phyloP scores from a whole-genome alignment of 2,888 invertebrate genomes.

The Dynastes grantii region DNA sequence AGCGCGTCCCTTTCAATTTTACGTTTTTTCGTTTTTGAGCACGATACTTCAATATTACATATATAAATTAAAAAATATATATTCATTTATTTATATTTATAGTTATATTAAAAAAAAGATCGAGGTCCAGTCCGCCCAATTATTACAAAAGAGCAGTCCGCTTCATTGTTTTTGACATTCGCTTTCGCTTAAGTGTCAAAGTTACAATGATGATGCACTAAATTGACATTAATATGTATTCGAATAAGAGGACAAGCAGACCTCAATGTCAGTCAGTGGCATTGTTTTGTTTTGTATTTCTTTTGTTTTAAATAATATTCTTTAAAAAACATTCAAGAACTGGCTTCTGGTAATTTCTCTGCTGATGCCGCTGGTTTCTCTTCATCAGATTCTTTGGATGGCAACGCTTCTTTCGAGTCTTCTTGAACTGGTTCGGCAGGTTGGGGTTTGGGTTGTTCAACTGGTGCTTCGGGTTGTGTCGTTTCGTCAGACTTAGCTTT shows the following conservation, averaged over 20 bases:
- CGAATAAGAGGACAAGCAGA: slow-evolving; percentile 68
- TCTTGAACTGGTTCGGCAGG: slow-evolving; percentile 51
- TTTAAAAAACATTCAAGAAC: slow-evolving; percentile 63
- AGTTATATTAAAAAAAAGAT: slow-evolving; percentile 21
- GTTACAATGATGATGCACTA: neutral
- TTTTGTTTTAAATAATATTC: slow-evolving; percentile 54
- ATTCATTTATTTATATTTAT: slow-evolving; percentile 41
- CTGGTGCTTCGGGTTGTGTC: slow-evolving; percentile 54
- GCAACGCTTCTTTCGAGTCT: slow-evolving; percentile 55
- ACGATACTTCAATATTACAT: slow-evolving; percentile 33
- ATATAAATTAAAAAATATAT: slow-evolving; percentile 51
- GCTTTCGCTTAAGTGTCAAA: slow-evolving; percentile 61
- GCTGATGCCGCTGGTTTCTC: slow-evolving; percentile 52
- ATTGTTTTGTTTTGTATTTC: slow-evolving; percentile 50
- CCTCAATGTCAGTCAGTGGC: slow-evolving; percentile 59
- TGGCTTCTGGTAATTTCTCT: slow-evolving; percentile 61
- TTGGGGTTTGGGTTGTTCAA: slow-evolving; percentile 54
- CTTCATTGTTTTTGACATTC: slow-evolving; percentile 22
- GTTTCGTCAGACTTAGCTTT: slow-evolving; percentile 55
- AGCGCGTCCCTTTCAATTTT: slow-evolving; percentile 35
- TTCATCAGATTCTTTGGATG: slow-evolving; percentile 45
- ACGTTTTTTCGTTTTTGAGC: slow-evolving; percentile 43
- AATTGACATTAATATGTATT: neutral
- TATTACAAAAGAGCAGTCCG: slow-evolving; percentile 58
- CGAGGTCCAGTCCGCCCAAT: slow-evolving; percentile 66